Base-by-base conservation (phyloP, 2,113 vertebrate genomes). In the Megaleporinus macrocephalus region DNA sequence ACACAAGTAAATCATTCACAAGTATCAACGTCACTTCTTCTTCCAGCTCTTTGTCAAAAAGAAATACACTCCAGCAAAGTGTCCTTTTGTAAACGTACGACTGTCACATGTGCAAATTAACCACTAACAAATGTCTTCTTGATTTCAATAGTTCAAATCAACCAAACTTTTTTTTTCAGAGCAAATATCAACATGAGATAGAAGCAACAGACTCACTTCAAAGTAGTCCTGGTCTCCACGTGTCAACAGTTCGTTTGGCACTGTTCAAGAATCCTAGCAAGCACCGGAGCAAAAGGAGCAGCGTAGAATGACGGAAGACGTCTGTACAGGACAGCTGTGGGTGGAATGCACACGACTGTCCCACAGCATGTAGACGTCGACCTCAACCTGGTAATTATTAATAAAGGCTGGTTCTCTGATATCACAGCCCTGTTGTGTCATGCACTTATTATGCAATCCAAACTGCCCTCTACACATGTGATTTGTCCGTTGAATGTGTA, bases 301-400 rank as follows among this genome's bases (percentile, higher is more conserved):
- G 66, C 12, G 47, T 30, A n/a, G 24, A 7, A 62, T 41, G 24
- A 18, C 27, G n/a, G 49, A 41, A 12, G 51, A 63, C n/a, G 51
- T 57, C 70, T 51, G 33, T 16, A 12, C 33, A 18, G 11, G 24
- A 16, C 72, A 76, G 86, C 65, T 71, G 73, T 15, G 62, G 66
- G 36, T 77, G 81, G 71, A 87, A 85, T 82, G 78, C 74, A 84
- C 1, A 13, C 57, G 81, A 87, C 78, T 69, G 79, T 36, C 74
- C 61, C 80, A 49, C 13, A 69, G 74, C 3, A n/a, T 80, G 70
- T 61, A 89, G 89, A 93, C 92, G 92, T 90, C 89, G 90, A 91
- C 91, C 92, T 89, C 41, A 0, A 84, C 41, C 66, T 62, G 91
- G 90, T 91, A 93, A 92, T 78, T 78, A 93, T 94, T 94, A 88